phyloP scores from a whole-genome alignment of 2,888 invertebrate genomes.

The Synergus japonicus region DNA sequence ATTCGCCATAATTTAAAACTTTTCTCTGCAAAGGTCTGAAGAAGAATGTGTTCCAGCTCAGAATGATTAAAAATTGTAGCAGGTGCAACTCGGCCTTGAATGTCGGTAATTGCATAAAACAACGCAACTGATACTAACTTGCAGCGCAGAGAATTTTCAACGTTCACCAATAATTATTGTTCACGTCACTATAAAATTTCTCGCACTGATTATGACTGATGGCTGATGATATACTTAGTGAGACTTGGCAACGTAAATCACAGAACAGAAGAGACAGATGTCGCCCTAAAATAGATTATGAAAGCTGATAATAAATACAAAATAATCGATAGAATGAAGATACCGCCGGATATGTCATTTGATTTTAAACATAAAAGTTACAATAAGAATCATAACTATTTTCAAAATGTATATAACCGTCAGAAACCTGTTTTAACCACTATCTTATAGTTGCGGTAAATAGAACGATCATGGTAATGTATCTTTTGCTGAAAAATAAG shows the following conservation, averaged over 20 bases:
- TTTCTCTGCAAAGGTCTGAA: neutral
- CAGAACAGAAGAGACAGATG: neutral
- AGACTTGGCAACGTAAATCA: too few relatives aligned
- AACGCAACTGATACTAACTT: too few relatives aligned
- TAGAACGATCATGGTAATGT: neutral
- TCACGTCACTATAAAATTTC: neutral
- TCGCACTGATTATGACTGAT: too few relatives aligned
- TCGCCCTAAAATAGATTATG: neutral
- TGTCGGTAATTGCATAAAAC: too few relatives aligned
- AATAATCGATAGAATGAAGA: neutral
- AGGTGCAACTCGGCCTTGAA: too few relatives aligned
- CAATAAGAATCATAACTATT: neutral
- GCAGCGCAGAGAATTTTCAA: too few relatives aligned
- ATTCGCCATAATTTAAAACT: constrained; percentile 6
- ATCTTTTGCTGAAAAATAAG: neutral
- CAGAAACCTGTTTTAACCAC: neutral
- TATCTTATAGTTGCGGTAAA: neutral
- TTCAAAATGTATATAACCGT: neutral
- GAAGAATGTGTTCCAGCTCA: neutral
- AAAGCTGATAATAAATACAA: neutral
- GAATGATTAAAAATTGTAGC: neutral
- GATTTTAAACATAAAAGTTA: neutral
- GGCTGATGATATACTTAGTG: too few relatives aligned
- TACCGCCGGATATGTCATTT: too few relatives aligned
- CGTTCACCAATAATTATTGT: neutral